phyloP scores from a whole-genome alignment of 2,113 vertebrate species.

The Catharus bicknelli region DNA sequence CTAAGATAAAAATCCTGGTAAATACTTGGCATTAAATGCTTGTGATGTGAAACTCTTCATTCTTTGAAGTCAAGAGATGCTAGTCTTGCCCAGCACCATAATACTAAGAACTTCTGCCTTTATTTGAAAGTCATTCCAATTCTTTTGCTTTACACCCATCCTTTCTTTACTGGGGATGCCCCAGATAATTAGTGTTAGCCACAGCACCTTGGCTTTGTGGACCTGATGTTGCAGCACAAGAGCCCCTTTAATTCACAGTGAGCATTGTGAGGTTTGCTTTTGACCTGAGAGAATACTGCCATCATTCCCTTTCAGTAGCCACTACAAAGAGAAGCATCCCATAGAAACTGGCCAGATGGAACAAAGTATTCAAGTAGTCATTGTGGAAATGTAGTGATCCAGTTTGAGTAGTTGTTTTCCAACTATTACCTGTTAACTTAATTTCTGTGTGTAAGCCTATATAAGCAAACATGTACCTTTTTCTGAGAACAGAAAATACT shows the following conservation, averaged over 20 bases:
- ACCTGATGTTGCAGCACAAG: not conserved
- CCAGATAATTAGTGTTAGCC: not conserved
- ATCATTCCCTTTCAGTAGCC: not conserved
- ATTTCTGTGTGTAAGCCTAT: not conserved
- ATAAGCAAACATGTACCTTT: not conserved
- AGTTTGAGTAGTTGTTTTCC: not conserved
- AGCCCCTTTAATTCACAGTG: not conserved
- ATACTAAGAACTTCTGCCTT: not conserved
- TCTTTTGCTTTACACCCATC: accelerated
- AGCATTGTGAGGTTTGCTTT: not conserved
- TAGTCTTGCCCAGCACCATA: slow-evolving; percentile 21
- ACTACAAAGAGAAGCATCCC: not conserved
- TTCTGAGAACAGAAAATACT: not conserved
- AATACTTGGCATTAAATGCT: slow-evolving; percentile 62
- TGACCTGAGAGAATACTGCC: not conserved
- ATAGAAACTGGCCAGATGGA: not conserved
- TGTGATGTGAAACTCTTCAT: slow-evolving; percentile 64
- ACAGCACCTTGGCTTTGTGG: not conserved
- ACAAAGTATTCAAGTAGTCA: not conserved
- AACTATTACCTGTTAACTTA: not conserved
- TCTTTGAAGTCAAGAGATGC: slow-evolving; percentile 53
- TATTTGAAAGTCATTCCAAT: not conserved
- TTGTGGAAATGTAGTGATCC: not conserved
- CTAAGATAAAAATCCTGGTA: slow-evolving; percentile 69
- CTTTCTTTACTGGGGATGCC: not conserved